Evolutionary conservation across 2,888 invertebrate species (phyloP).

Genomic region (Ormyrus rosae): DNA sequence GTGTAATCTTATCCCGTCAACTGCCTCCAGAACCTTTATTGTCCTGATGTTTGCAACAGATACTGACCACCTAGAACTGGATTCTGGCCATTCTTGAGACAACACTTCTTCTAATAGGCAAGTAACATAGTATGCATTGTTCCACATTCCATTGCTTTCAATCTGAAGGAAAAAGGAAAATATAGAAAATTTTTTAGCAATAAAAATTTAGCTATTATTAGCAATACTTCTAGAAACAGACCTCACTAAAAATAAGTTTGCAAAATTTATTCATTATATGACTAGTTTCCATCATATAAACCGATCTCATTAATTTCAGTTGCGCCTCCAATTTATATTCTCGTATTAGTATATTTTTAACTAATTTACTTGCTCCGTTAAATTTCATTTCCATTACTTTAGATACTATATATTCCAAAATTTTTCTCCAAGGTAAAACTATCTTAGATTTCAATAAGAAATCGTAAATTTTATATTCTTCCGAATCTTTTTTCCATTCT

Average conservation of each 20-base stretch:
- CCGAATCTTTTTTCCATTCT: conserved; percentile 16
- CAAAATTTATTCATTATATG: conserved; percentile 78
- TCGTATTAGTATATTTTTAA: conserved; percentile 76
- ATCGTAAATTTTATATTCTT: conserved; percentile 23
- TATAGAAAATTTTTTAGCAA: too few relatives aligned
- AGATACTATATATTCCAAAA: conserved; percentile 73
- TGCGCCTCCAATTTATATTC: conserved; percentile 76
- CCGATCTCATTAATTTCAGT: conserved; percentile 76
- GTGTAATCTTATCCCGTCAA: conserved; percentile 69
- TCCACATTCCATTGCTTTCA: conserved; percentile 76
- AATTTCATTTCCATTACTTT: conserved; percentile 75
- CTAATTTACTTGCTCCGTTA: conserved; percentile 75
- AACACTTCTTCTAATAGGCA: conserved; percentile 76
- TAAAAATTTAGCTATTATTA: too few relatives aligned
- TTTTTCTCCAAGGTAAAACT: conserved; percentile 74
- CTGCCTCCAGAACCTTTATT: conserved; percentile 68
- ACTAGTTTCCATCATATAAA: conserved; percentile 78
- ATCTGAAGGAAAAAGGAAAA: conserved; percentile 67
- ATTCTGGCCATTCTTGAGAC: conserved; percentile 75
- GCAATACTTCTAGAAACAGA: conserved; percentile 58
- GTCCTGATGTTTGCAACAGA: conserved; percentile 64
- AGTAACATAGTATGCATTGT: conserved; percentile 74
- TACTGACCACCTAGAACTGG: conserved; percentile 72
- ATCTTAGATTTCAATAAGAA: conserved; percentile 60
- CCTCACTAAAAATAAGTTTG: conserved; percentile 76